Evolutionary conservation across 2,113 vertebrate species (phyloP).

Genomic region (Accipiter virgatus): DNA sequence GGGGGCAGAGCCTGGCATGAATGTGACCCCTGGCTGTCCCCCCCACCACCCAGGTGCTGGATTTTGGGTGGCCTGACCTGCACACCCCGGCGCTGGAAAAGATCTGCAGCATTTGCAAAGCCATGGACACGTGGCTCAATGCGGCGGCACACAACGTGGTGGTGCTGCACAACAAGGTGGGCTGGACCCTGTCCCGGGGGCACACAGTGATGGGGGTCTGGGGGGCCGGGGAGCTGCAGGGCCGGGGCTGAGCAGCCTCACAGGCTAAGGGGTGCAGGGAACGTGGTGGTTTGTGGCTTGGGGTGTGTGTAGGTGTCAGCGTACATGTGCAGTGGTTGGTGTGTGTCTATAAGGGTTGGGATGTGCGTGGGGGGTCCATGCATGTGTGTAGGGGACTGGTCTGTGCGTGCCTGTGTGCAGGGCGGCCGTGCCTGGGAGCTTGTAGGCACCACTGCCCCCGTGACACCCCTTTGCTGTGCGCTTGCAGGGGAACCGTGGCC

Average conservation of each 20-base stretch:
- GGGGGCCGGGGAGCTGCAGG: not conserved
- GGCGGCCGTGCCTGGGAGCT: not conserved
- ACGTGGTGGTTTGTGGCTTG: not conserved
- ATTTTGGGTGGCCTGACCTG: conserved; percentile 97
- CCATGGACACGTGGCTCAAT: conserved; percentile 97
- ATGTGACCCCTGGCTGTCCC: not conserved
- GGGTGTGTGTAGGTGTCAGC: not conserved
- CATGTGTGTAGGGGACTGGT: fast-evolving
- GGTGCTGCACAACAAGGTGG: conserved; percentile 96
- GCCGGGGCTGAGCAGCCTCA: not conserved
- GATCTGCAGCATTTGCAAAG: conserved; percentile 98
- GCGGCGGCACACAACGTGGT: conserved; percentile 88
- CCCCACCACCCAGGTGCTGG: conserved; percentile 80
- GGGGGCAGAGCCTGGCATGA: fast-evolving
- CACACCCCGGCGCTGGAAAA: conserved; percentile 96
- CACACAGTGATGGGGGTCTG: fast-evolving
- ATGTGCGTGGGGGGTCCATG: fast-evolving
- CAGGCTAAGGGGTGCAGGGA: not conserved
- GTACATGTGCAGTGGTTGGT: not conserved
- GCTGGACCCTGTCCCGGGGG: fast-evolving
- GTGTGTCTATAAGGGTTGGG: not conserved
- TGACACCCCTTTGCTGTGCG: conserved; percentile 27
- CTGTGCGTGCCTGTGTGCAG: fast-evolving
- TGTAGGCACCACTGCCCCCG: fast-evolving
- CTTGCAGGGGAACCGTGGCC: conserved; percentile 89